A percentile compares a stretch with the other conserved stretches of the same genome.
These are phyloP conservation scores for Notocelia uddmanniana DNA, from an alignment of 2,888 invertebrate genomes.

Conservation along the genomic window DNA sequence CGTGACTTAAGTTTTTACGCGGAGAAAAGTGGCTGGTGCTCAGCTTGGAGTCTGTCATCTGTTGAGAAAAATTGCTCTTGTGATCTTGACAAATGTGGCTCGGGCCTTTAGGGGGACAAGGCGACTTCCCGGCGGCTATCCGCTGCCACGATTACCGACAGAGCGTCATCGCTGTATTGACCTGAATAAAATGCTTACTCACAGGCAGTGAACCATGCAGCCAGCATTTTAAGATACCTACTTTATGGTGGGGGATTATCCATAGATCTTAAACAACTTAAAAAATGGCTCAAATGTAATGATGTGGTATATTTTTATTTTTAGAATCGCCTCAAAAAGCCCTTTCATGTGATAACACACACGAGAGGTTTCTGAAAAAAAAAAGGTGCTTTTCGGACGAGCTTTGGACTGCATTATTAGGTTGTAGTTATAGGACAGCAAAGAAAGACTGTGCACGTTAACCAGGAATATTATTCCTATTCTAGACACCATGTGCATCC, in stretches of 20 bases:
- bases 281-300: too few relatives aligned
- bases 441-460: too few relatives aligned
- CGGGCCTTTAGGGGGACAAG: slow-evolving; percentile 28
- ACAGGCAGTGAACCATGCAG: neutral
- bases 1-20: slow-evolving; percentile 48
- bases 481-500: neutral
- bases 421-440: too few relatives aligned
- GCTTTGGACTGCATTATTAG: too few relatives aligned
- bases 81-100: slow-evolving; percentile 60
- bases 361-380: too few relatives aligned
- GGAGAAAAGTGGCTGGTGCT: slow-evolving; percentile 46
- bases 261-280: neutral
- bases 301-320: too few relatives aligned
- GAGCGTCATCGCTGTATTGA: slow-evolving; percentile 7
- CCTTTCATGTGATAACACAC: too few relatives aligned
- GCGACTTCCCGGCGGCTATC: neutral
- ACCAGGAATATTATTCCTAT: neutral
- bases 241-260: neutral
- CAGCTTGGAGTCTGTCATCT: slow-evolving; percentile 50
- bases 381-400: too few relatives aligned
- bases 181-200: neutral
- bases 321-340: too few relatives aligned
- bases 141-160: slow-evolving; percentile 8
- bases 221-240: neutral
- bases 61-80: slow-evolving; percentile 53